Conservation (phyloP, 2,888 invertebrate genomes). For the Heliconius aoede region DNA sequence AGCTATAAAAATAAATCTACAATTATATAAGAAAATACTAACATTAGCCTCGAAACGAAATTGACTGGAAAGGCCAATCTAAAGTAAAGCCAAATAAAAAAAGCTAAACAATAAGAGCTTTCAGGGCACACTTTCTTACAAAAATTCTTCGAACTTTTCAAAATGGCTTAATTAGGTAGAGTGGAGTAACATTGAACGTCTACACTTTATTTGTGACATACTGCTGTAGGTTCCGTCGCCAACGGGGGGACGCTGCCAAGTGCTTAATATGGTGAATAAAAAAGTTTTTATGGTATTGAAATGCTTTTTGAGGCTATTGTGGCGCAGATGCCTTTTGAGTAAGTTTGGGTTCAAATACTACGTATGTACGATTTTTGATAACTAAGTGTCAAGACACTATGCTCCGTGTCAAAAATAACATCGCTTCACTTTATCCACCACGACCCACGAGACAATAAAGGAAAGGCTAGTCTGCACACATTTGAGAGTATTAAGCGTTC, state of each 20-base stretch:
- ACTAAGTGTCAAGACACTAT: too few relatives aligned
- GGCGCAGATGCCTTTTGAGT: background rate
- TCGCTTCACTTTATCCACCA: too few relatives aligned
- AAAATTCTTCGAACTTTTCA: slow-evolving; percentile 15
- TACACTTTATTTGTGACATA: slow-evolving; percentile 22
- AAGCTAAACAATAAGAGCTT: slow-evolving; percentile 10
- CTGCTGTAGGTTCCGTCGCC: slow-evolving; percentile 13
- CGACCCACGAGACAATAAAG: too few relatives aligned
- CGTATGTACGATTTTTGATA: too few relatives aligned
- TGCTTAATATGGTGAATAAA: slow-evolving; percentile 20
- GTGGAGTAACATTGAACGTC: slow-evolving; percentile 32
- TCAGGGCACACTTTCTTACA: background rate
- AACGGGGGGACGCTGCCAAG: slow-evolving; percentile 23
- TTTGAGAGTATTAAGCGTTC: too few relatives aligned
- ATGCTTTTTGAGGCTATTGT: background rate
- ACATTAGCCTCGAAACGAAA: background rate
- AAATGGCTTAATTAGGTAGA: slow-evolving; percentile 32
- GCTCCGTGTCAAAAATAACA: too few relatives aligned
- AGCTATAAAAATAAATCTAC: too few relatives aligned
- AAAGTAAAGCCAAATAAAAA: background rate
- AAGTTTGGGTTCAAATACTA: background rate
- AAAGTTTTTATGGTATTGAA: slow-evolving; percentile 14
- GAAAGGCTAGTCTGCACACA: too few relatives aligned
- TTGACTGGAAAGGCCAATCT: background rate
- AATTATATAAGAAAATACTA: background rate